These are phyloP conservation scores for Cephalophus harveyi DNA, from an alignment of 2,113 vertebrate species.

Conservation along the genomic window DNA sequence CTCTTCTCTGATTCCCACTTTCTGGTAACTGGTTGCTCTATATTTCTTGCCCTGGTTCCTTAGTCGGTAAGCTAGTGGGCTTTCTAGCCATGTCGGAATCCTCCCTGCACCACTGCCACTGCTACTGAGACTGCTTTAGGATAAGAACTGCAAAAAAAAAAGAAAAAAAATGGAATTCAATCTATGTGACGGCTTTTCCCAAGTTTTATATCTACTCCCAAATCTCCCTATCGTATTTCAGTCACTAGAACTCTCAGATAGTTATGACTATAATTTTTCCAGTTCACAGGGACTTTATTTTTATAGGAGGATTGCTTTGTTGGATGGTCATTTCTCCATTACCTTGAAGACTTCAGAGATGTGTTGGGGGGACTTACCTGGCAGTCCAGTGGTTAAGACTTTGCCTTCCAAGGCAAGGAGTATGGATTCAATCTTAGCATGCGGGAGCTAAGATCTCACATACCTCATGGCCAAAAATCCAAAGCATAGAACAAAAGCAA, in stretches of 20 bases:
- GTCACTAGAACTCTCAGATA: background rate
- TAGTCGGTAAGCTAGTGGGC: background rate
- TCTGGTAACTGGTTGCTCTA: background rate
- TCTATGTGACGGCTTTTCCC: background rate
- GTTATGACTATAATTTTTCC: background rate
- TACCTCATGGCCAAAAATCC: background rate
- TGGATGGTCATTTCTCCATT: background rate
- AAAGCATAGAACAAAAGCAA: background rate
- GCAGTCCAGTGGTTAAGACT: background rate
- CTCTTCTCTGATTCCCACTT: background rate
- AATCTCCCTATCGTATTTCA: background rate
- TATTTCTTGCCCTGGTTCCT: background rate
- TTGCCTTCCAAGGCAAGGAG: background rate
- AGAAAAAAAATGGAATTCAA: background rate
- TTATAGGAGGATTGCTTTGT: background rate
- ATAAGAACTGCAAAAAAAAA: background rate
- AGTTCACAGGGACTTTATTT: background rate
- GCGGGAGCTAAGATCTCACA: background rate
- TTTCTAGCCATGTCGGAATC: background rate
- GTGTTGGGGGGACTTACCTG: background rate
- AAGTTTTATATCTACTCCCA: background rate
- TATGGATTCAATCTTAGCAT: background rate
- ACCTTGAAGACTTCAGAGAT: background rate
- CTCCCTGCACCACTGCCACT: accelerated
- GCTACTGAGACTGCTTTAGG: background rate